Evolutionary conservation across 2,888 invertebrate species (phyloP), one percentile per base, ranked within the genome.

Genomic region (Eilema griseolum): DNA sequence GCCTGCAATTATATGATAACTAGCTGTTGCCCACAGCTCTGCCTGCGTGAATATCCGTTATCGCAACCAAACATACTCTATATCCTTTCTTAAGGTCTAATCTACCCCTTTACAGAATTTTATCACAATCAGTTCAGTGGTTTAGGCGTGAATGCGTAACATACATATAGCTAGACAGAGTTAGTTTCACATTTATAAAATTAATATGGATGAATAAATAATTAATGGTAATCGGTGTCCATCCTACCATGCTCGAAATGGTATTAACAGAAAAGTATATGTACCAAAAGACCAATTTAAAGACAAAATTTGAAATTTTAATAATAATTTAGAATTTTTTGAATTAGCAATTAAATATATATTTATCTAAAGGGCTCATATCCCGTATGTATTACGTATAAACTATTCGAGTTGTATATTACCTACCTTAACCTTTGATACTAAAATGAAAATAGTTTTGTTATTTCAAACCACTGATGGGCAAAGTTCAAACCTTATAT

Each of bases 371-470:
- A 52, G 52, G 52, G 52, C 3, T n/a, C n/a, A 52, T 8, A 10
- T 52, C n/a, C n/a, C 52, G n/a, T 52, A 52, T 52, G 20, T 52
- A 52, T n/a, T 20, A 52, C 10, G n/a, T n/a, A 52, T 52, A 20
- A 52, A n/a, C 52, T n/a, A 52, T 37, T 52, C 8, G 20, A n/a
- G n/a, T 28, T 61, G 12, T 26, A 61, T 20, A 20, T 61, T 33
- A 33, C 2, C 14, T 61, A 46, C 46, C 46, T 46, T 61, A 37
- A 20, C 37, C 33, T 61, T 61, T 61, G 23, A 31, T 24, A 37
- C 37, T 37, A 59, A 59, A 59, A 28, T 59, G 7, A 61, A 3
- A 61, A 61, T 61, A 61, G 33, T 61, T 61, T 23, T 33, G 37
- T 14, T 24, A 61, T 61, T 61, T 61, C 23, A 61, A 23, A 61